phyloP scores from a whole-genome alignment of 2,888 invertebrate genomes.

The Nebria brevicollis region DNA sequence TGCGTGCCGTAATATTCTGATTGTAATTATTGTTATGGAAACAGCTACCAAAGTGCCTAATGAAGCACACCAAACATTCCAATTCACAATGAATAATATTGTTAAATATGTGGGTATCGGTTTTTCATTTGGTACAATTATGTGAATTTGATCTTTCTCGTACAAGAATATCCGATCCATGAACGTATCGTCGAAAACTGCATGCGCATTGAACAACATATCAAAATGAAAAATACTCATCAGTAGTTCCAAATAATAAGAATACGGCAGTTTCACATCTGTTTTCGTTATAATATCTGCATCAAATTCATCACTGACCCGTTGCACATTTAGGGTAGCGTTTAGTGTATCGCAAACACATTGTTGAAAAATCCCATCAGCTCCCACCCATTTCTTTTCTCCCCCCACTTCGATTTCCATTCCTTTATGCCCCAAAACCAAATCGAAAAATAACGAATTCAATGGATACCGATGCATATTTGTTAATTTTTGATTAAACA shows the following conservation, averaged over 20 bases:
- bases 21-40: slow-evolving; percentile 18
- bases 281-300: neutral
- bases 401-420: neutral
- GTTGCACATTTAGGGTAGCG: slow-evolving; percentile 3
- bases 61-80: slow-evolving; percentile 24
- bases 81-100: slow-evolving; percentile 13
- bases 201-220: neutral
- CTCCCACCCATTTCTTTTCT: neutral
- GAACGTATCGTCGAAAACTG: slow-evolving; percentile 19
- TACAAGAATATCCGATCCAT: slow-evolving; percentile 12
- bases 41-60: slow-evolving; percentile 7
- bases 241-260: neutral
- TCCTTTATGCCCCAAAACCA: neutral
- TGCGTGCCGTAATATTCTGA: neutral
- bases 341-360: slow-evolving; percentile 5
- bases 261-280: neutral
- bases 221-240: slow-evolving; percentile 19
- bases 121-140: slow-evolving; percentile 16
- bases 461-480: slow-evolving; percentile 29
- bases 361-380: slow-evolving; percentile 19
- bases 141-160: slow-evolving; percentile 15
- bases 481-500: slow-evolving; percentile 13
- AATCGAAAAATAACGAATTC: slow-evolving; percentile 21
- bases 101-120: slow-evolving; percentile 16
- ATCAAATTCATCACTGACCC: slow-evolving; percentile 12